phyloP scores from a whole-genome alignment of 2,888 invertebrate species.

The Hydriomena furcata region DNA sequence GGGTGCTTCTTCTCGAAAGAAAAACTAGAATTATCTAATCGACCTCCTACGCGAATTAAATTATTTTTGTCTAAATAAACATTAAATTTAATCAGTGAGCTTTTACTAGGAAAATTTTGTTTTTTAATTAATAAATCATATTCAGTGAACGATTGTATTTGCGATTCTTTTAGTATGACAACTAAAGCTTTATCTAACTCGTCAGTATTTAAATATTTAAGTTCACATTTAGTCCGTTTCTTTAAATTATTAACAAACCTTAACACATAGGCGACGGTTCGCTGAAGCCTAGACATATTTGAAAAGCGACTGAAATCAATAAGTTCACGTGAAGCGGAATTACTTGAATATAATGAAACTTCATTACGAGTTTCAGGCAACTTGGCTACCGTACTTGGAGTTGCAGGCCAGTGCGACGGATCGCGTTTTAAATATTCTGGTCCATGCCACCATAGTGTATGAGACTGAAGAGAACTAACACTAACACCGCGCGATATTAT shows the following conservation, averaged over 20 bases:
- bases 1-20: conserved; percentile 22
- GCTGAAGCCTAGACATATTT: conserved; percentile 12
- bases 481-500: conserved; percentile 8
- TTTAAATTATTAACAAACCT: conserved; percentile 11
- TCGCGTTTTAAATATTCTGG: neutral
- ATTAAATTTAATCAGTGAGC: conserved; percentile 1
- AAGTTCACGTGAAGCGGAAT: neutral
- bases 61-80: conserved; percentile 3
- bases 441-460: conserved; percentile 3
- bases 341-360: neutral
- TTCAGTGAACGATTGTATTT: conserved; percentile 6
- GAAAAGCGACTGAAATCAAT: conserved; percentile 5
- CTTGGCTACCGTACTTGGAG: neutral
- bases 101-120: neutral
- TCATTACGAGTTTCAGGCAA: neutral
- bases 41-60: conserved; percentile 12
- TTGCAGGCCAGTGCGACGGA: conserved; percentile 11
- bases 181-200: conserved; percentile 9
- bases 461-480: neutral
- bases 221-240: neutral
- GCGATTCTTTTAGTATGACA: conserved; percentile 3
- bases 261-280: conserved; percentile 11
- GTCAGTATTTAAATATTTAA: conserved; percentile 2
- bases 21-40: conserved; percentile 8
- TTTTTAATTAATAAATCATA: neutral